Evolutionary conservation across 2,797 vertebrate species (phyloP).

Genomic region (Acipenser transmontanus): DNA sequence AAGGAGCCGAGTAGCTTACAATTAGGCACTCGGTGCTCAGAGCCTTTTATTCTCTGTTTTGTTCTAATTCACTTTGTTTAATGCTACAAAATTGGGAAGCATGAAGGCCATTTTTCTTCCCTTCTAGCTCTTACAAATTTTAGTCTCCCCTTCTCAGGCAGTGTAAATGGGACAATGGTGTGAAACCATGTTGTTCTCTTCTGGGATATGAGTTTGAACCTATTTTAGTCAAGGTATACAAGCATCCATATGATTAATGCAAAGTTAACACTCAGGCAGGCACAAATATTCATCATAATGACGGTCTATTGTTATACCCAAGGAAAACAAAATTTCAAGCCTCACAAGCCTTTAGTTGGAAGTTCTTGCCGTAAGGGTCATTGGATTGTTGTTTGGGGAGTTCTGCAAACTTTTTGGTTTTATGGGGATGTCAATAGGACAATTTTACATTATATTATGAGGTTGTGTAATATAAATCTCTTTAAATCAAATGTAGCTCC

Average conservation of each 20-base stretch:
- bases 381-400: too few relatives aligned
- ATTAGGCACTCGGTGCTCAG: slow-evolving; percentile 75
- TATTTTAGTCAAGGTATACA: slow-evolving; percentile 46
- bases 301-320: slow-evolving; percentile 62
- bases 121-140: slow-evolving; percentile 33
- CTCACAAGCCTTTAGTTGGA: too few relatives aligned
- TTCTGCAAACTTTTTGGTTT: too few relatives aligned
- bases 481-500: too few relatives aligned
- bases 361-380: too few relatives aligned
- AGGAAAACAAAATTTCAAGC: slow-evolving; percentile 40
- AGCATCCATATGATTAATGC: slow-evolving; percentile 75
- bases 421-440: too few relatives aligned
- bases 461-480: too few relatives aligned
- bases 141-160: slow-evolving; percentile 17
- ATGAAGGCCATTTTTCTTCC: slow-evolving; percentile 69
- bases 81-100: slow-evolving; percentile 37
- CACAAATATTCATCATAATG: slow-evolving; percentile 69
- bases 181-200: slow-evolving; percentile 43
- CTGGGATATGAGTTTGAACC: slow-evolving; percentile 31
- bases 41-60: slow-evolving; percentile 67
- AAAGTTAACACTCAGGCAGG: slow-evolving; percentile 66
- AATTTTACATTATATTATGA: too few relatives aligned
- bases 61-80: slow-evolving; percentile 66
- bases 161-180: slow-evolving; percentile 50
- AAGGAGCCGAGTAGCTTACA: slow-evolving; percentile 75